Evolutionary conservation across 2,888 invertebrate genomes (phyloP).

Genomic region (Acronicta leporina): DNA sequence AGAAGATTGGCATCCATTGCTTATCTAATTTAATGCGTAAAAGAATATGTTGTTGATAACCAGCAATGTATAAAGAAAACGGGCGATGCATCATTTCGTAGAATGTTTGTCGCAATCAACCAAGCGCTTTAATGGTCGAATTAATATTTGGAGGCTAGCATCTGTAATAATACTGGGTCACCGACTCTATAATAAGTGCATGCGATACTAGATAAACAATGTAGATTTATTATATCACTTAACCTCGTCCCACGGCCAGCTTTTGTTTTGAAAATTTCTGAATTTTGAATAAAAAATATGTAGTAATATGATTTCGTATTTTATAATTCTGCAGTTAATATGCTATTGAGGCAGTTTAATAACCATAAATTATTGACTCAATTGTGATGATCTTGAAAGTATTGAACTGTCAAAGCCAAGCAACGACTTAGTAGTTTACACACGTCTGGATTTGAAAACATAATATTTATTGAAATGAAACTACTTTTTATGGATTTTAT

Average conservation of each 20-base stretch:
- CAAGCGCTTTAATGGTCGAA: slow-evolving; percentile 8
- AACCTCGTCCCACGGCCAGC: background rate
- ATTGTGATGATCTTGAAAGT: slow-evolving; percentile 16
- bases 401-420: slow-evolving; percentile 15
- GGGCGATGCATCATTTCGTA: slow-evolving; percentile 5
- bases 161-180: slow-evolving; percentile 24
- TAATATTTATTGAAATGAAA: no score
- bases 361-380: background rate
- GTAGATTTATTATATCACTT: slow-evolving; percentile 1
- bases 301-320: background rate
- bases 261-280: slow-evolving; percentile 4
- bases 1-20: slow-evolving; percentile 1
- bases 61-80: slow-evolving; percentile 12
- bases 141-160: slow-evolving; percentile 42
- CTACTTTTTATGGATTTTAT: no score
- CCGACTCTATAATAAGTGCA: slow-evolving; percentile 14
- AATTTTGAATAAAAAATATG: background rate
- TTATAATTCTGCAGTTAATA: background rate
- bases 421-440: slow-evolving; percentile 10
- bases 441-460: slow-evolving; percentile 12
- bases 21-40: background rate
- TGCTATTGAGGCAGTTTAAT: background rate
- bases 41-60: background rate
- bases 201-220: slow-evolving; percentile 4
- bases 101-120: background rate